These are phyloP conservation scores for Oncorhynchus masou DNA, from an alignment of 2,113 vertebrate genomes.

Conservation along the genomic window DNA sequence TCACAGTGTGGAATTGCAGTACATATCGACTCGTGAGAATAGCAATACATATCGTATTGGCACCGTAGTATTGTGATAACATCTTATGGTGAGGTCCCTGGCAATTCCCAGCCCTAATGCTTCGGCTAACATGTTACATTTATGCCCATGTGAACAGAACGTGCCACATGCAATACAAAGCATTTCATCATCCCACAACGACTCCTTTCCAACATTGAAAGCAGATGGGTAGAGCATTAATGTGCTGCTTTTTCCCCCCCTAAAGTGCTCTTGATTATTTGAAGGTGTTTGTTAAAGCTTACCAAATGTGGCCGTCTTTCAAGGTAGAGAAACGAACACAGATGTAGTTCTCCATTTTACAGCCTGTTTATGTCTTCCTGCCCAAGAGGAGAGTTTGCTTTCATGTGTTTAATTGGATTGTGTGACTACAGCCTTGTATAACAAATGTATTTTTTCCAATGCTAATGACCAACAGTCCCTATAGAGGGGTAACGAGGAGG, in stretches of 20 bases:
- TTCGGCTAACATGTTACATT: no score
- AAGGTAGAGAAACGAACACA: constrained; percentile 35
- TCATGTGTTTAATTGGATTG: constrained; percentile 61
- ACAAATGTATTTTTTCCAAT: constrained; percentile 37
- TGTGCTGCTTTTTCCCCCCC: constrained; percentile 22
- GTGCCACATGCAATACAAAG: neutral
- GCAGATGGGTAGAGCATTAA: constrained; percentile 32
- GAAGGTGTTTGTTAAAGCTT: constrained; percentile 42
- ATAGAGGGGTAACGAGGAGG: no score
- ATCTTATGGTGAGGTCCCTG: no score
- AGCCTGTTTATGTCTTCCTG: constrained; percentile 62
- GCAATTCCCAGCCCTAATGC: no score
- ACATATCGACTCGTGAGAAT: no score
- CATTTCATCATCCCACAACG: neutral
- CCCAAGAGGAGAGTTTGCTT: constrained; percentile 46
- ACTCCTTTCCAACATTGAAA: constrained; percentile 10
- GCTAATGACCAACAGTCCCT: constrained; percentile 46
- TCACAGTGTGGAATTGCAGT: no score
- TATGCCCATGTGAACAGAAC: neutral
- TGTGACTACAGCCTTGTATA: constrained; percentile 52
- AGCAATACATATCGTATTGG: no score
- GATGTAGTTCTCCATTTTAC: constrained; percentile 49
- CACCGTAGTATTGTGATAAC: no score
- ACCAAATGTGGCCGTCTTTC: constrained; percentile 50
- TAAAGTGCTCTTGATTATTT: constrained; percentile 34